Evolutionary conservation across 2,797 vertebrate species (phyloP).

Genomic region (Lagocephalus sceleratus): DNA sequence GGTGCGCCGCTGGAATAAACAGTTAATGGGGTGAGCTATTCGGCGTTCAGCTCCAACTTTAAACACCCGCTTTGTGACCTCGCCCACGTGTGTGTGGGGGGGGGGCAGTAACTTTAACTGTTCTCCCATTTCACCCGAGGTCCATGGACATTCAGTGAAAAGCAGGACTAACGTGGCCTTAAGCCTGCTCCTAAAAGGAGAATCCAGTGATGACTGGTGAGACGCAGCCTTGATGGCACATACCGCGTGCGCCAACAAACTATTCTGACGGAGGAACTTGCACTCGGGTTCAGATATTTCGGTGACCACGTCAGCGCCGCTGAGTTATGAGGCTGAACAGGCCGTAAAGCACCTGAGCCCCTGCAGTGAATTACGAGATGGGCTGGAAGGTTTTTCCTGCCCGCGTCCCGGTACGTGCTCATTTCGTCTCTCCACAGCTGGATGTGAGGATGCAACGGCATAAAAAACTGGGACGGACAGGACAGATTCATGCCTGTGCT

Average conservation of each 20-base stretch:
- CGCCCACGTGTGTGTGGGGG: not conserved
- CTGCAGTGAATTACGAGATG: not conserved
- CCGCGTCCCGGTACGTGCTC: not conserved
- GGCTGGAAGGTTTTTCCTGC: not conserved
- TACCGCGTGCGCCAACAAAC: too few relatives aligned
- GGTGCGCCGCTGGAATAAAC: constrained; percentile 48
- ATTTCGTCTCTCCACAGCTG: constrained; percentile 2
- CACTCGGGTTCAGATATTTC: too few relatives aligned
- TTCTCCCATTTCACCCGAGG: constrained; percentile 34
- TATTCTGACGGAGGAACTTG: too few relatives aligned
- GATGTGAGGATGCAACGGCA: too few relatives aligned
- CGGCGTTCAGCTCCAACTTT: constrained; percentile 44
- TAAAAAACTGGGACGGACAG: too few relatives aligned
- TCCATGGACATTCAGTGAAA: too few relatives aligned
- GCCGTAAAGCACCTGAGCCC: not conserved
- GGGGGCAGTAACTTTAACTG: constrained; percentile 43
- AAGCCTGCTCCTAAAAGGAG: too few relatives aligned
- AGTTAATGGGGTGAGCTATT: constrained; percentile 65
- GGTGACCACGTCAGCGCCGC: too few relatives aligned
- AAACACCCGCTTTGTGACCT: constrained; percentile 49
- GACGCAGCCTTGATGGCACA: too few relatives aligned
- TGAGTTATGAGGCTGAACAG: constrained; percentile 19
- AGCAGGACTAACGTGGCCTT: too few relatives aligned
- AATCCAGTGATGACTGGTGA: too few relatives aligned
- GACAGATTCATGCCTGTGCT: too few relatives aligned